phyloP scores from a whole-genome alignment of 2,888 invertebrate species.

The Rhimphoctona megacephalus region DNA sequence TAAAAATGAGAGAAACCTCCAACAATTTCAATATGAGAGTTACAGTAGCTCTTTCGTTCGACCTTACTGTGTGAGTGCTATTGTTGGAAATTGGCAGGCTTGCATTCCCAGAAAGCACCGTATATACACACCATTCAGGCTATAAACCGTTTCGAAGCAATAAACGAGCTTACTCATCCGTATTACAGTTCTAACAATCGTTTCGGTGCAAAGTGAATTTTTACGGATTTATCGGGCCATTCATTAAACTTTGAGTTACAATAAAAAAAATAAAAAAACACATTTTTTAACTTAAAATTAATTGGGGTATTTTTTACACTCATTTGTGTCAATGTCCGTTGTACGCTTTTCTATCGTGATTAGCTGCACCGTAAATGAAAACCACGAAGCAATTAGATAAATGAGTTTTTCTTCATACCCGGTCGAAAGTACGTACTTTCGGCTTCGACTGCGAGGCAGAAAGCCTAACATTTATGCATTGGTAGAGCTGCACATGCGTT shows the following conservation, averaged over 20 bases:
- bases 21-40: constrained; percentile 62
- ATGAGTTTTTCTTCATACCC: too few relatives aligned
- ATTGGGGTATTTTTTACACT: not conserved
- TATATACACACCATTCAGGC: constrained; percentile 17
- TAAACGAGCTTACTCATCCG: constrained; percentile 66
- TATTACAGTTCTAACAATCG: constrained; percentile 44
- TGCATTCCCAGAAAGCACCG: constrained; percentile 14
- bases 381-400: not conserved
- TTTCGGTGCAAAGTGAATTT: constrained; percentile 58
- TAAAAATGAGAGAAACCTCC: constrained; percentile 57
- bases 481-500: too few relatives aligned
- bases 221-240: constrained; percentile 56
- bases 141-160: constrained; percentile 51
- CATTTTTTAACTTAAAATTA: not conserved
- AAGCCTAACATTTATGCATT: too few relatives aligned
- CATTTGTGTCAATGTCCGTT: not conserved
- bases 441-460: too few relatives aligned
- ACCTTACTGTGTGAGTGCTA: constrained; percentile 26
- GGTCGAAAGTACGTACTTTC: too few relatives aligned
- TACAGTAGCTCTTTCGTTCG: constrained; percentile 17
- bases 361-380: not conserved
- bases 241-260: constrained; percentile 44
- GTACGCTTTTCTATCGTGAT: not conserved
- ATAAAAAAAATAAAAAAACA: not conserved
- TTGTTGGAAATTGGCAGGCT: constrained; percentile 55